Base-by-base conservation (phyloP, 2,888 invertebrate genomes). In the Xestia c-nigrum region DNA sequence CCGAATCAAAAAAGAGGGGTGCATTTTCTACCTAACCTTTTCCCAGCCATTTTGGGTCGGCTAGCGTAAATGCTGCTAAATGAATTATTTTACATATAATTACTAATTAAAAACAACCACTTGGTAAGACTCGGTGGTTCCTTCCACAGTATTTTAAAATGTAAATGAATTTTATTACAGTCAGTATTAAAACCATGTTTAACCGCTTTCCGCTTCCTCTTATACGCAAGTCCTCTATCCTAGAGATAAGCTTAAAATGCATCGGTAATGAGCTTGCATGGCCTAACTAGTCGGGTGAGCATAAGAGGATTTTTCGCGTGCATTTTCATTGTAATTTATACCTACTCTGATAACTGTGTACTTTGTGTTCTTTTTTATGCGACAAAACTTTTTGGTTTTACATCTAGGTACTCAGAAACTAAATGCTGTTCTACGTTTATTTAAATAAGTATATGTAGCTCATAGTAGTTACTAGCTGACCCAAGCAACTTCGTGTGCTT, bases 191-290 rank as follows among this genome's bases (percentile, higher is more conserved):
- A 59, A 31, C 3, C 3, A 59, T 59, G n/a, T n/a, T 19, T 21
- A 47, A 38, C 24, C 66, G 70, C 43, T 68, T 19, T 10, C 31
- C 84, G 80, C 83, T 79, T 12, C 46, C 74, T 83, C 73, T 59
- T 50, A 61, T 77, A 43, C 80, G n/a, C 5, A 38, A 72, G 71
- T 61, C 57, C 38, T 76, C 85, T 85, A 78, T 59, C 46, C 21
- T n/a, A 52, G 19, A 80, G 87, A 88, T 89, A 87, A 88, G 88
- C 87, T 82, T 83, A 89, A 92, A 92, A 92, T 91, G 91, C 91
- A 90, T 89, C 81, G 87, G 87, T 93, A 94, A 93, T 92, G 93
- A 93, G 92, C 89, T 90, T 83, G 85, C 90, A 88, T 81, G 83
- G 89, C 88, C 87, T 88, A 89, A 84, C 84, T 88, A 82, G 76